These are phyloP conservation scores for Drosophila sulfurigaster DNA, from an alignment of 1,140 invertebrate genomes.

Conservation along the genomic window DNA sequence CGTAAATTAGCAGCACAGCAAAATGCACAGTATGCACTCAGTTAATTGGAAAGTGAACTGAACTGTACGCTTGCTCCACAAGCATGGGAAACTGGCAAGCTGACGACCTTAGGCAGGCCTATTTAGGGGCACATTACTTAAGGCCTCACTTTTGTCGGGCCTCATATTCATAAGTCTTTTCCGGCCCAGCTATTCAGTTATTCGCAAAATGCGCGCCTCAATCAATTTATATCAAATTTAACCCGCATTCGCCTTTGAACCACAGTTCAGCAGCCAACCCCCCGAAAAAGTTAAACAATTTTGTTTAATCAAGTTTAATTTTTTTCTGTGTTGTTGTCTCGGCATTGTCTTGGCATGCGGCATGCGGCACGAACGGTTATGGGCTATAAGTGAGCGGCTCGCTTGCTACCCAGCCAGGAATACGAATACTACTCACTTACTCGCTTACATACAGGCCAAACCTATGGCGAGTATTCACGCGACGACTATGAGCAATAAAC, in stretches of 20 bases:
- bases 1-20: constrained; percentile 67
- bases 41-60: constrained; percentile 73
- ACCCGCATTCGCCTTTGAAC: constrained; percentile 63
- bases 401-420: constrained; percentile 1
- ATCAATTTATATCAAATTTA: constrained; percentile 82
- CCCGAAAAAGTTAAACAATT: constrained; percentile 73
- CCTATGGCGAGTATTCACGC: constrained; percentile 8
- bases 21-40: constrained; percentile 37
- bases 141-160: constrained; percentile 15
- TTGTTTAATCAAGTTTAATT: constrained; percentile 68
- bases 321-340: not conserved
- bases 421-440: constrained; percentile 2
- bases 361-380: constrained; percentile 60
- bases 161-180: constrained; percentile 31
- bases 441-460: constrained; percentile 4
- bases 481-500: constrained; percentile 13
- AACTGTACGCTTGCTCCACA: constrained; percentile 19
- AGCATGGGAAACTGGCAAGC: not conserved
- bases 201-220: constrained; percentile 45
- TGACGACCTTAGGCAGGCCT: constrained; percentile 30
- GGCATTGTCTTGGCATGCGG: constrained; percentile 51
- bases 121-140: constrained; percentile 22
- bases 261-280: constrained; percentile 38
- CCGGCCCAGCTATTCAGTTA: constrained; percentile 18
- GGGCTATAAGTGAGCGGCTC: constrained; percentile 56